These are phyloP conservation scores for Monochamus saltuarius DNA, from an alignment of 1,140 invertebrate genomes.

Conservation along the genomic window DNA sequence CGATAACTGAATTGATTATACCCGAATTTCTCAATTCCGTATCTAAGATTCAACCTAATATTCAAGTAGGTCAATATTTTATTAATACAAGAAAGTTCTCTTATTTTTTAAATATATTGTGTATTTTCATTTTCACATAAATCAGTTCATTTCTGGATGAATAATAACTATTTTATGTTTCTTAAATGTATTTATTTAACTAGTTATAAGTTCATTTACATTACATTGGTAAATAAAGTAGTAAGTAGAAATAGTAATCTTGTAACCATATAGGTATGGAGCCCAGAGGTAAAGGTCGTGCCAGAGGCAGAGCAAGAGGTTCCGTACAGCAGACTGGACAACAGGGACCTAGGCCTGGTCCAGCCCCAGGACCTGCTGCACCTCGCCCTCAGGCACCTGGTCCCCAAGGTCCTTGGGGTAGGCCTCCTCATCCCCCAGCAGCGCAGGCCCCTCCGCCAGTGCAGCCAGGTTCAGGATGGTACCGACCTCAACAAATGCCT, in stretches of 20 bases:
- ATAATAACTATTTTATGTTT: no score
- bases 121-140: no score
- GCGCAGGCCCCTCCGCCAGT: background rate
- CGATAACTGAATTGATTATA: no score
- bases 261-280: slow-evolving; percentile 7
- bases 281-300: slow-evolving; percentile 13
- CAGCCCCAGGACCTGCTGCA: background rate
- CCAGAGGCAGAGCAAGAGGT: slow-evolving; percentile 16
- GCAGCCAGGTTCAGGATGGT: background rate
- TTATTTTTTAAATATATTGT: no score
- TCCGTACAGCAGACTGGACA: background rate
- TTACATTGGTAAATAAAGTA: no score
- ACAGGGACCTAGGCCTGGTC: slow-evolving; percentile 3
- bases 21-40: no score
- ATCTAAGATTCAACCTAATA: no score
- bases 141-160: no score
- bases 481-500: background rate
- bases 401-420: background rate
- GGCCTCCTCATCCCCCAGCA: background rate
- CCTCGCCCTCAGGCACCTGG: background rate
- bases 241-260: background rate
- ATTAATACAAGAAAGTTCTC: no score
- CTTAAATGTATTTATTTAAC: no score
- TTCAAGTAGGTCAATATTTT: no score
- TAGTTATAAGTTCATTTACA: no score